These are phyloP conservation scores for Gymnoscopelus braueri DNA, from an alignment of 2,797 vertebrate species.

Conservation along the genomic window DNA sequence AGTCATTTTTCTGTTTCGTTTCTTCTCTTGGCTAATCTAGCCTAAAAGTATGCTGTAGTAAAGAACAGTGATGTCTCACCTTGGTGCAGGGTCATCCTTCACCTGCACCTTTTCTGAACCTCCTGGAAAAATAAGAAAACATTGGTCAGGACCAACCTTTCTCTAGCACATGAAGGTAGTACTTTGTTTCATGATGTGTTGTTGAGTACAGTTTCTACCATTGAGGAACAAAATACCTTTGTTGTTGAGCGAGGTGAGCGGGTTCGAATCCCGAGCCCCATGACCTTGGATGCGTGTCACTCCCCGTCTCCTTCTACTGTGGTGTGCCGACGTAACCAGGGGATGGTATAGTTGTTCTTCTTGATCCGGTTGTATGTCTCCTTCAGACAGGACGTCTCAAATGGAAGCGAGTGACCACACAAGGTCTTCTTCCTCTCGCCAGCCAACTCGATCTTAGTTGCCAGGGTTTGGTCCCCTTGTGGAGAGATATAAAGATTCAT, in stretches of 20 bases:
- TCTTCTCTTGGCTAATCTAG: no score
- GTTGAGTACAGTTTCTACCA: no score
- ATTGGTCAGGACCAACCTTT: background rate
- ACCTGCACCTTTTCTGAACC: constrained; percentile 81
- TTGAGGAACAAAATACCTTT: no score
- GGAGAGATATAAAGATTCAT: background rate
- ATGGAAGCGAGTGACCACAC: constrained; percentile 92
- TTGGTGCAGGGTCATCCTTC: constrained; percentile 76
- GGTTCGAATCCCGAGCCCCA: no score
- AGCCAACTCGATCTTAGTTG: constrained; percentile 95
- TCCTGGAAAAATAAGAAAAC: constrained; percentile 40
- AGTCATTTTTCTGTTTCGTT: no score
- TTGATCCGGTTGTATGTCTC: constrained; percentile 97
- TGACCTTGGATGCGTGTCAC: no score
- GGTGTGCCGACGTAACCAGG: constrained; percentile 82
- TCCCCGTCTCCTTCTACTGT: background rate
- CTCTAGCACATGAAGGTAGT: no score
- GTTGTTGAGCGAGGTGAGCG: no score
- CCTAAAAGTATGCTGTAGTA: no score
- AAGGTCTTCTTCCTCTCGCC: constrained; percentile 97
- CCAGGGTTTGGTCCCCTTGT: constrained; percentile 95
- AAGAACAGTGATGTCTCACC: constrained; percentile 53
- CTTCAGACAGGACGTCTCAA: constrained; percentile 96
- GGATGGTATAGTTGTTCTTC: constrained; percentile 94
- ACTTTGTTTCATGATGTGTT: no score